Percentiles rank a stretch among this genome's conserved stretches.
These are phyloP conservation scores for Mohoua ochrocephala DNA, from an alignment of 2,113 vertebrate genomes.

Conservation along the genomic window DNA sequence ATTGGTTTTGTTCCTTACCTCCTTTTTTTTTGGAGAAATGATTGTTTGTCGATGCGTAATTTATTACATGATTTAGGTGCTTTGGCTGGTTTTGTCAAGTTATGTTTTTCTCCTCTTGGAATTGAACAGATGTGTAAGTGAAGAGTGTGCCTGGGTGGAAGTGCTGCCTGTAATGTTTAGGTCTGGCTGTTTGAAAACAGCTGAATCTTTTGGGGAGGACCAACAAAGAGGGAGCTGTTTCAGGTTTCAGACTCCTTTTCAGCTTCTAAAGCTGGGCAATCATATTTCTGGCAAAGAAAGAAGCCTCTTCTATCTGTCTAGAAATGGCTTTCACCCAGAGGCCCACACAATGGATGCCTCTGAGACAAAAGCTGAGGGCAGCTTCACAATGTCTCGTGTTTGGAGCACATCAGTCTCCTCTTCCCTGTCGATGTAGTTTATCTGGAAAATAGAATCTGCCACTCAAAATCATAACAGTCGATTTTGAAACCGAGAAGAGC, in stretches of 20 bases:
- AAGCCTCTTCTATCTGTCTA: neutral
- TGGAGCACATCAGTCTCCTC: neutral
- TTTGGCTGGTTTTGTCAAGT: neutral
- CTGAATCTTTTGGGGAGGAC: neutral
- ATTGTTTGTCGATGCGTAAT: neutral
- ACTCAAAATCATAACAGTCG: neutral
- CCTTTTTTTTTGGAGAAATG: neutral
- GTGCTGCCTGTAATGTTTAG: neutral
- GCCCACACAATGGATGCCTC: neutral
- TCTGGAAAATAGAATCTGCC: neutral
- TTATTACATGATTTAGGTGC: neutral
- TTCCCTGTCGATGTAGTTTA: neutral
- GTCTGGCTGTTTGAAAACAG: neutral
- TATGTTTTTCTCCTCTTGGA: neutral
- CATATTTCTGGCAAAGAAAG: neutral
- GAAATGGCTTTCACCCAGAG: neutral
- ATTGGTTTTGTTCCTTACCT: neutral
- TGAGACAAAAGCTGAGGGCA: neutral
- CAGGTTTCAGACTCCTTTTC: neutral
- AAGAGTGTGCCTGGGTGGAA: neutral
- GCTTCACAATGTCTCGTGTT: neutral
- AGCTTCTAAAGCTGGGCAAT: neutral
- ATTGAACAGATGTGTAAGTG: neutral
- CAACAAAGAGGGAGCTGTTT: neutral
- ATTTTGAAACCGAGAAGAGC: conserved; percentile 1